Percentiles rank a stretch among this genome's conserved stretches.
phyloP scores from a whole-genome alignment of 92 coral and sea anemone species.

The Phenganax marumi region DNA sequence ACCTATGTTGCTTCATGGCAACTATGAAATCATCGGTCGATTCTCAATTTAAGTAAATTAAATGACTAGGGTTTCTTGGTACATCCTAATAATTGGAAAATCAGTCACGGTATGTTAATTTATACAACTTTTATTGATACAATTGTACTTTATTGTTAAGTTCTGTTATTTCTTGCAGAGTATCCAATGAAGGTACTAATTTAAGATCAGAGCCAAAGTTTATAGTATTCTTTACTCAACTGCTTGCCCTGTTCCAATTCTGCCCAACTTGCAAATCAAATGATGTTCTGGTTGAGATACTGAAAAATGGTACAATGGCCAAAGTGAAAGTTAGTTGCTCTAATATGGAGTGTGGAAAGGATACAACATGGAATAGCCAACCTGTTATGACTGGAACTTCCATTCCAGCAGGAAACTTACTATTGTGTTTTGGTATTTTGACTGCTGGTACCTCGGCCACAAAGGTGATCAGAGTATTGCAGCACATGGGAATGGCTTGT shows the following conservation, averaged over 20 bases:
- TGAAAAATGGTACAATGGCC: constrained; percentile 1
- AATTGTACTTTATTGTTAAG: no score
- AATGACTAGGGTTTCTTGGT: no score
- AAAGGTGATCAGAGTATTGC: background rate
- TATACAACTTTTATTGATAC: no score
- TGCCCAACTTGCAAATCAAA: background rate
- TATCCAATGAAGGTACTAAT: no score
- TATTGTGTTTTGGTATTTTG: background rate
- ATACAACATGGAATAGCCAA: constrained; percentile 4
- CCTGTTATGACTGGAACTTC: constrained; percentile 1
- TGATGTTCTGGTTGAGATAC: background rate
- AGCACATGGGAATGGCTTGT: background rate
- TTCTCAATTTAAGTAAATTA: no score
- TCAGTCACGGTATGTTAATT: no score
- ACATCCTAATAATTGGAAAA: no score
- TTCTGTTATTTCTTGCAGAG: no score
- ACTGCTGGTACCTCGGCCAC: background rate
- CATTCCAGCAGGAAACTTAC: background rate
- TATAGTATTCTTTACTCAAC: no score
- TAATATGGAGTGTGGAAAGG: background rate
- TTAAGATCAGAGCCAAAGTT: no score
- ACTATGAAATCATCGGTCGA: background rate
- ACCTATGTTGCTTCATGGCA: background rate
- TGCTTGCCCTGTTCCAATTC: background rate
- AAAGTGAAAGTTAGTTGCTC: background rate